Evolutionary conservation across 1,140 invertebrate genomes (phyloP).

Genomic region (Heliothis virescens): DNA sequence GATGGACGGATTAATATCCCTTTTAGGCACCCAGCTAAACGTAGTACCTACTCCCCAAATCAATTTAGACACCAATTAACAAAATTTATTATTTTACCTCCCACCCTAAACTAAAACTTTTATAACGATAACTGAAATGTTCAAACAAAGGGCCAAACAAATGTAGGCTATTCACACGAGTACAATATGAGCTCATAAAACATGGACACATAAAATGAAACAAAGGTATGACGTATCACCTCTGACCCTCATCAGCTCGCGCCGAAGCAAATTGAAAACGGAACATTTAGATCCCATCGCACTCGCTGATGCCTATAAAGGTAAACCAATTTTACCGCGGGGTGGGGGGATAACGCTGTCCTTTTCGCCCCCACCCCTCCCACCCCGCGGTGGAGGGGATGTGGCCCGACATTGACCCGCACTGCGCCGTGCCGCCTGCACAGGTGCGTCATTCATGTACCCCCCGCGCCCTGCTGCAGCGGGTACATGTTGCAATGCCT

Average conservation of each 20-base stretch:
- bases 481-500: conserved; percentile 41
- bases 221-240: conserved; percentile 40
- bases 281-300: conserved; percentile 52
- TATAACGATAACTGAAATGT: background rate
- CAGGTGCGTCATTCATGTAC: conserved; percentile 67
- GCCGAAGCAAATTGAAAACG: conserved; percentile 49
- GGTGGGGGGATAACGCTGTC: conserved; percentile 25
- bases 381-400: conserved; percentile 37
- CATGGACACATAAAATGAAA: conserved; percentile 19
- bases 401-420: conserved; percentile 72
- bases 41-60: too few relatives aligned
- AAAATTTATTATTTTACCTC: background rate
- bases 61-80: too few relatives aligned
- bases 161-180: conserved; percentile 7
- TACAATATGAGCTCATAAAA: conserved; percentile 11
- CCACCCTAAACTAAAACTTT: background rate
- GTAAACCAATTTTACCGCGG: conserved; percentile 50
- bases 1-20: too few relatives aligned
- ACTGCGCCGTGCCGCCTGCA: conserved; percentile 48
- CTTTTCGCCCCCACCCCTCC: conserved; percentile 28
- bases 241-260: conserved; percentile 23
- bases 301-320: conserved; percentile 50
- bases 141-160: background rate
- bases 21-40: too few relatives aligned
- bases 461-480: conserved; percentile 33